These are phyloP conservation scores for Caenorhabditis sinica DNA, from an alignment of 2,888 invertebrate genomes.

Conservation along the genomic window DNA sequence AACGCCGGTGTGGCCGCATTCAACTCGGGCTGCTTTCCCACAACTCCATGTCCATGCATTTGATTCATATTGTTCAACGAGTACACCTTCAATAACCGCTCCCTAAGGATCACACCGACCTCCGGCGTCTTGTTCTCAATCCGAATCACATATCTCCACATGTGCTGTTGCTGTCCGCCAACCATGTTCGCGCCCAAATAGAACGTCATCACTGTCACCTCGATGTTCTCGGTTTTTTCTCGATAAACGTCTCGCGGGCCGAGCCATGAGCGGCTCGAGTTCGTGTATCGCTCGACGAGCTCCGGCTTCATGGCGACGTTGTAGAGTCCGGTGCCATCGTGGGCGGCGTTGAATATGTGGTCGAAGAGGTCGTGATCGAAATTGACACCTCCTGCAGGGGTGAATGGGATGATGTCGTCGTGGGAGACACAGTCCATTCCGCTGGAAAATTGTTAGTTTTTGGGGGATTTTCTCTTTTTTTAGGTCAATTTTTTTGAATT, in stretches of 20 bases:
- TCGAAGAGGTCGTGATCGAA: constrained; percentile 94
- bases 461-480: no score
- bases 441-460: constrained; percentile 71
- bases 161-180: constrained; percentile 81
- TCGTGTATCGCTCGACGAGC: constrained; percentile 71
- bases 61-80: constrained; percentile 79
- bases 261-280: constrained; percentile 73
- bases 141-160: constrained; percentile 96
- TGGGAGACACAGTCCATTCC: constrained; percentile 98
- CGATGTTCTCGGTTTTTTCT: constrained; percentile 95
- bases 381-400: constrained; percentile 90
- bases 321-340: constrained; percentile 43
- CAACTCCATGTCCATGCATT: constrained; percentile 75
- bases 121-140: constrained; percentile 71
- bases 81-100: constrained; percentile 74
- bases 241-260: constrained; percentile 84
- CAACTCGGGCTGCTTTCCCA: constrained; percentile 78
- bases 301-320: constrained; percentile 70
- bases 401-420: constrained; percentile 96
- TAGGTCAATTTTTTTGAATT: no score
- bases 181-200: constrained; percentile 89
- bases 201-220: constrained; percentile 97
- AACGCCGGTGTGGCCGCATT: constrained; percentile 74
- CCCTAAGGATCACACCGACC: constrained; percentile 72
- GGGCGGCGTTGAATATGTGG: constrained; percentile 74